phyloP scores from a whole-genome alignment of 2,888 invertebrate genomes.

The Notocelia uddmanniana region DNA sequence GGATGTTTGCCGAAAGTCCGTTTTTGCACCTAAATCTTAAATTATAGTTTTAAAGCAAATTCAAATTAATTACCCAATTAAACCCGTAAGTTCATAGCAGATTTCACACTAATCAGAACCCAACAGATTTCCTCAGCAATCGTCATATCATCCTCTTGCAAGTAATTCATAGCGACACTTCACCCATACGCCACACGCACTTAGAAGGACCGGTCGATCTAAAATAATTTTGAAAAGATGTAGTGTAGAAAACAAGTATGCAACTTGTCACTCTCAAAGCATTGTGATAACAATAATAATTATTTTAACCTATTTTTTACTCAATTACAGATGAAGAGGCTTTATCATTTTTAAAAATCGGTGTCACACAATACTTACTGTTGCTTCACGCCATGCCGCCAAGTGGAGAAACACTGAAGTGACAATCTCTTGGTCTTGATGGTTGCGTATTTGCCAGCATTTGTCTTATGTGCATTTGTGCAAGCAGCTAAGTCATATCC shows the following conservation, averaged over 20 bases:
- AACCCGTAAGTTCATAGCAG: not conserved
- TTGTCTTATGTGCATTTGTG: slow-evolving; percentile 1
- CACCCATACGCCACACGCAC: not conserved
- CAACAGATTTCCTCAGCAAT: not conserved
- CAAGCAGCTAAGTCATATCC: not conserved
- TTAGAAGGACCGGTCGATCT: not conserved
- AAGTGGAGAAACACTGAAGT: slow-evolving; percentile 36
- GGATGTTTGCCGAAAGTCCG: not conserved
- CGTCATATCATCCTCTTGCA: not conserved
- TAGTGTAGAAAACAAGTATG: not conserved
- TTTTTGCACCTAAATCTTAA: not conserved
- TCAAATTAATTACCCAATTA: not conserved
- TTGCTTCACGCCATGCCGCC: slow-evolving; percentile 23
- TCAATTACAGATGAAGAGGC: slow-evolving; percentile 40
- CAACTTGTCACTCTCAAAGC: not conserved
- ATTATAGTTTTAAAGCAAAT: not conserved
- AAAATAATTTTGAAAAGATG: not conserved
- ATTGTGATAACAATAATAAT: not conserved
- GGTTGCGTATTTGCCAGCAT: slow-evolving; percentile 33
- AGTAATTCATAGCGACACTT: not conserved
- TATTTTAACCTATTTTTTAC: slow-evolving; percentile 38
- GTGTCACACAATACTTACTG: slow-evolving; percentile 46
- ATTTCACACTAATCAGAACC: no score
- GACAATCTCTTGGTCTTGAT: slow-evolving; percentile 25
- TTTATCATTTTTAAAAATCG: slow-evolving; percentile 44